Conservation (phyloP, 2,888 invertebrate species). For the Caenorhabditis auriculariae region DNA sequence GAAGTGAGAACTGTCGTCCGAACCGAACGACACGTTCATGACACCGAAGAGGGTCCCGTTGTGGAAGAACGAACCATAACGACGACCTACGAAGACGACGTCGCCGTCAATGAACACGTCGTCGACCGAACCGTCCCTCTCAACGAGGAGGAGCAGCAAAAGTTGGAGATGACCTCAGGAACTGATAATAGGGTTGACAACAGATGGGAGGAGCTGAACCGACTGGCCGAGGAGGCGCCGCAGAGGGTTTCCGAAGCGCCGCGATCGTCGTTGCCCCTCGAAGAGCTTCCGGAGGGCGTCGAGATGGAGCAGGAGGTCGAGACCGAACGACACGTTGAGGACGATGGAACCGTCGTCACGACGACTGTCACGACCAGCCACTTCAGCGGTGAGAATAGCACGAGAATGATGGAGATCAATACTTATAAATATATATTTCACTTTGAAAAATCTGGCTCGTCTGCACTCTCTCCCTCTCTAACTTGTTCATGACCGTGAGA, state of each 20-base stretch:
- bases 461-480: no score
- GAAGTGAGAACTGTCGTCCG: conserved; percentile 52
- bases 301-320: conserved; percentile 22
- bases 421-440: no score
- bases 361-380: conserved; percentile 43
- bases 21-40: conserved; percentile 59
- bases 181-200: no score
- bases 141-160: conserved; percentile 51
- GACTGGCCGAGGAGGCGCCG: conserved; percentile 23
- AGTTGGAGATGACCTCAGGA: conserved; percentile 19
- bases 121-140: conserved; percentile 48
- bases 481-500: no score
- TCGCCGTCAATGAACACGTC: conserved; percentile 50
- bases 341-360: conserved; percentile 46
- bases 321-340: conserved; percentile 36
- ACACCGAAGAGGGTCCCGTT: conserved; percentile 54
- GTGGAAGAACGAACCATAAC: conserved; percentile 59
- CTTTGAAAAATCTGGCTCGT: no score
- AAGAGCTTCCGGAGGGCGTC: conserved; percentile 10
- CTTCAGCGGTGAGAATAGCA: conserved; percentile 27
- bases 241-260: conserved; percentile 8
- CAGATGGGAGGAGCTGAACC: conserved; percentile 41
- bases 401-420: no score
- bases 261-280: conserved; percentile 7
- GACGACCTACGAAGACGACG: conserved; percentile 54